Evolutionary conservation across 2,888 invertebrate genomes (phyloP).

Genomic region (Ariolimax columbianus): DNA sequence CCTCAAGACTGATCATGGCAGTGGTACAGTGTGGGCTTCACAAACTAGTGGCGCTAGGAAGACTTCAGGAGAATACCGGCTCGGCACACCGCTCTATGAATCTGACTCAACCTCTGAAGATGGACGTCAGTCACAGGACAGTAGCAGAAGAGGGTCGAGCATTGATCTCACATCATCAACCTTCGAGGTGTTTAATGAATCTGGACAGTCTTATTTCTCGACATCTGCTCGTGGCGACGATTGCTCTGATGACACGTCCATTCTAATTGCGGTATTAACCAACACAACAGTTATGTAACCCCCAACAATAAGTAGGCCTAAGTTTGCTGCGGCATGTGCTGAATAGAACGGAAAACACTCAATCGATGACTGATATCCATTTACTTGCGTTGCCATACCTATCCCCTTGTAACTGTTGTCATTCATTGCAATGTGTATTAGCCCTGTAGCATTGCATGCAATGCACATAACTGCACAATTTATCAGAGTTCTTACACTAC

Average conservation of each 20-base stretch:
- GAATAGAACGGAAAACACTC: too few relatives aligned
- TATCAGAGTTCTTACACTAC: too few relatives aligned
- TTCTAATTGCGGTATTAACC: conserved; percentile 30
- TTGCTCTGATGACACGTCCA: conserved; percentile 16
- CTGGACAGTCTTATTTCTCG: background rate
- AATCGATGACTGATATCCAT: too few relatives aligned
- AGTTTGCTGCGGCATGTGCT: too few relatives aligned
- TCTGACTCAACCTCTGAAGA: conserved; percentile 45
- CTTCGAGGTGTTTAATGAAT: background rate
- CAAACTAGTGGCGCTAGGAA: background rate
- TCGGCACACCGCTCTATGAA: conserved; percentile 10
- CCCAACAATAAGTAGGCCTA: too few relatives aligned
- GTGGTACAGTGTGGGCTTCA: background rate
- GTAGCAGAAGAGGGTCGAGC: conserved; percentile 24
- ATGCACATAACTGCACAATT: too few relatives aligned
- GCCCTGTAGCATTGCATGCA: too few relatives aligned
- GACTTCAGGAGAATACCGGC: conserved; percentile 1
- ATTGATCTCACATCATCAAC: conserved; percentile 29
- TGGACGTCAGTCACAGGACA: conserved; percentile 21
- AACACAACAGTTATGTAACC: conserved; percentile 12
- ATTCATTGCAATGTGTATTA: too few relatives aligned
- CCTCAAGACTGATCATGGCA: background rate
- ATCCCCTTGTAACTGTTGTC: too few relatives aligned
- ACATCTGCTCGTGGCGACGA: background rate
- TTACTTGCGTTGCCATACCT: too few relatives aligned